Evolutionary conservation across 2,888 invertebrate genomes (phyloP).

Genomic region (Helicoverpa assulta): DNA sequence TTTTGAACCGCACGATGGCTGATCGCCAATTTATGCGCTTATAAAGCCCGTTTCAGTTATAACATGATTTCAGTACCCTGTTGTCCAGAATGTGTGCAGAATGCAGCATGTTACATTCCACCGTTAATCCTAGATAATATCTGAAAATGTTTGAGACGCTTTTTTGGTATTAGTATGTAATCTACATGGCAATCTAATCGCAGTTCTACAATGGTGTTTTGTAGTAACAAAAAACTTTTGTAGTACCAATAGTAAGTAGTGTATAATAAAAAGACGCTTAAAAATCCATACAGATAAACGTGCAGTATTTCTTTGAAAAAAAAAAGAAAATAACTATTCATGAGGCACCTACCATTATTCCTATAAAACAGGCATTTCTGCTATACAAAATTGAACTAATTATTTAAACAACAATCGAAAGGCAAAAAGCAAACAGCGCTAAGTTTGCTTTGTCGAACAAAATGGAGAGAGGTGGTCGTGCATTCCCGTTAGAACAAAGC

Average conservation of each 20-base stretch:
- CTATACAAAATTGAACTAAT: background rate
- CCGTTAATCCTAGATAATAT: background rate
- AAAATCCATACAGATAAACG: too few species aligned
- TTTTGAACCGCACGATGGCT: constrained; percentile 86
- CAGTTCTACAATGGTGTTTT: too few species aligned
- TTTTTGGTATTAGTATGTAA: background rate
- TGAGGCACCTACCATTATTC: too few species aligned
- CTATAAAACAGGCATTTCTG: too few species aligned
- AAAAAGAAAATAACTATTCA: too few species aligned
- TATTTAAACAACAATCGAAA: background rate
- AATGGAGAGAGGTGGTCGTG: constrained; percentile 9
- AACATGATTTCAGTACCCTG: constrained; percentile 63
- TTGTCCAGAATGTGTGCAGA: constrained; percentile 38
- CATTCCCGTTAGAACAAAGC: constrained; percentile 20
- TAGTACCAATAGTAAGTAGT: too few species aligned
- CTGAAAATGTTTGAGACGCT: background rate
- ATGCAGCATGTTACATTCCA: constrained; percentile 25
- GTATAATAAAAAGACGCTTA: too few species aligned
- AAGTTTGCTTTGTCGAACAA: constrained; percentile 16
- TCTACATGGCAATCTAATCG: too few species aligned
- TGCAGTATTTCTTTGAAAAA: too few species aligned
- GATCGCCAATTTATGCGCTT: constrained; percentile 84
- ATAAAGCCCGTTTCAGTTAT: constrained; percentile 72
- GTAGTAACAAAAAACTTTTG: too few species aligned
- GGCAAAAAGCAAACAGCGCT: constrained; percentile 5